Conservation (phyloP, 2,797 vertebrate genomes). For the Poeciliopsis infans region DNA sequence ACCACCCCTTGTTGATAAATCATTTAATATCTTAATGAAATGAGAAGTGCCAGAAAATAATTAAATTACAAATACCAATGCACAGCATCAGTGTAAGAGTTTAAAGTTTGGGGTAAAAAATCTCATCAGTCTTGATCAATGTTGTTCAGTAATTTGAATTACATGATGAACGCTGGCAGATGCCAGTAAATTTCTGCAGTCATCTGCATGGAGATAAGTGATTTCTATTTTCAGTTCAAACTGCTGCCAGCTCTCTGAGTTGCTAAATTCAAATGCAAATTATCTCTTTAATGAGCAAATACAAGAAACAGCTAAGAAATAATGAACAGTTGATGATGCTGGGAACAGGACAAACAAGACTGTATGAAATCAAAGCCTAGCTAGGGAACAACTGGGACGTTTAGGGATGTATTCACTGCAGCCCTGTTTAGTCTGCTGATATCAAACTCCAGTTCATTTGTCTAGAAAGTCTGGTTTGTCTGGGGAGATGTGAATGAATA, state of each 20-base stretch:
- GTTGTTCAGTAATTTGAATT: constrained; percentile 1
- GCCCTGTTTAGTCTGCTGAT: too few species aligned
- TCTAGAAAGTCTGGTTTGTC: too few species aligned
- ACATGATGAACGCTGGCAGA: background rate
- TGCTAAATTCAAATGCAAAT: constrained; percentile 25
- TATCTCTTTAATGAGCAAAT: constrained; percentile 22
- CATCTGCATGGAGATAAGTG: background rate
- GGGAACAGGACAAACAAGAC: background rate
- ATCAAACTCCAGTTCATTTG: too few species aligned
- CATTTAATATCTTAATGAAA: background rate
- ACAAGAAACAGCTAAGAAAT: constrained; percentile 10
- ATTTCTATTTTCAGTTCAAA: constrained; percentile 16
- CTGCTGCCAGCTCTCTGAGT: constrained; percentile 14
- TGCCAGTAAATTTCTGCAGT: background rate
- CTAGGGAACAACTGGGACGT: background rate
- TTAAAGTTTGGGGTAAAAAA: background rate
- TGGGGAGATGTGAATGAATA: too few species aligned
- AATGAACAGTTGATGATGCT: constrained; percentile 22
- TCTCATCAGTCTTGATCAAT: background rate
- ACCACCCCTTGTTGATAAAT: background rate
- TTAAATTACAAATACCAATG: background rate
- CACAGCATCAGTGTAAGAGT: background rate
- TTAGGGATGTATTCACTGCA: too few species aligned
- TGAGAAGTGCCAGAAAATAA: background rate
- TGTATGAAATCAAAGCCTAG: background rate